Percentiles rank a stretch among this genome's conserved stretches.
Conservation (phyloP, 2,113 vertebrate genomes). For the Phalacrocorax brasilianus region DNA sequence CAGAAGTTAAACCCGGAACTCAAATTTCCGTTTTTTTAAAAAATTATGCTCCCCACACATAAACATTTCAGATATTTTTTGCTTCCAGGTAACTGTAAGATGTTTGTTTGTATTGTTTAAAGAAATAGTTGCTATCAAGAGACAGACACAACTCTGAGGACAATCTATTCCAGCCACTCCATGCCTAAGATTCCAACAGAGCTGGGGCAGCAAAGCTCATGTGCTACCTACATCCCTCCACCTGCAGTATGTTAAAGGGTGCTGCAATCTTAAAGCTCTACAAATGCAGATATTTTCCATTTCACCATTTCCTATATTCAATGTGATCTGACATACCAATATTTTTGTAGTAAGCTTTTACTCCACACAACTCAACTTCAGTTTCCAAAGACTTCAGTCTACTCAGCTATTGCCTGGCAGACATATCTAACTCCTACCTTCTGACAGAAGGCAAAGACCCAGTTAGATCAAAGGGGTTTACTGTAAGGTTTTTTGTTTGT, state of each 20-base stretch:
- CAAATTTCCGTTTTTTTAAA: not conserved
- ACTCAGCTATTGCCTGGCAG: not conserved
- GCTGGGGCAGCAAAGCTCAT: not conserved
- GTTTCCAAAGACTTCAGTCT: not conserved
- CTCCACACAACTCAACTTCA: not conserved
- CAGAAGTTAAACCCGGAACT: not conserved
- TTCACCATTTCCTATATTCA: not conserved
- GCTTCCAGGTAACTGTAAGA: not conserved
- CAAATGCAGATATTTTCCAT: not conserved
- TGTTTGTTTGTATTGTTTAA: not conserved
- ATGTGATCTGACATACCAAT: not conserved
- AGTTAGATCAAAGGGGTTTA: conserved; percentile 15
- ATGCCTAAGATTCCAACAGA: not conserved
- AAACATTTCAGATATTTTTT: not conserved
- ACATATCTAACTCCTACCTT: not conserved
- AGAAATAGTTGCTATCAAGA: not conserved
- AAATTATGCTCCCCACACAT: not conserved
- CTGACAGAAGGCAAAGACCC: conserved; percentile 5
- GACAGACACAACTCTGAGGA: not conserved
- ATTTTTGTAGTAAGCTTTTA: not conserved
- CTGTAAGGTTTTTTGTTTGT: not conserved
- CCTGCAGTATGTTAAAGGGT: not conserved
- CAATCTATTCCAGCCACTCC: not conserved
- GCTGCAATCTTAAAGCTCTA: not conserved
- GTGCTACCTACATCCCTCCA: not conserved